A percentile compares a stretch with the other conserved stretches of the same genome.
phyloP scores from a whole-genome alignment of 2,113 vertebrate genomes.

The Electrona antarctica region DNA sequence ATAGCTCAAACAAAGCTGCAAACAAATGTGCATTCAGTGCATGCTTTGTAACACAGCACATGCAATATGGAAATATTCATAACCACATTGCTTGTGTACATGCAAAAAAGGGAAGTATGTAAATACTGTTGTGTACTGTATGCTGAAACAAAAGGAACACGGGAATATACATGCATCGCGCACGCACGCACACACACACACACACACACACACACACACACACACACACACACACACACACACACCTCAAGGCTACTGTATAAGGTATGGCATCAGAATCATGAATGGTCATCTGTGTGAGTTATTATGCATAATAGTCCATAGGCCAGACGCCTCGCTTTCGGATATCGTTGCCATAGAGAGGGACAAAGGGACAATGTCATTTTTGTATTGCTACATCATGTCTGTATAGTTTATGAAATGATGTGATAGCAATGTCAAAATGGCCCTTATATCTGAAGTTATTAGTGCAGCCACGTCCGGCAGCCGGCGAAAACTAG shows the following conservation, averaged over 20 bases:
- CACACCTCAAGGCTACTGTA: neutral
- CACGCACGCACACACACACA: neutral
- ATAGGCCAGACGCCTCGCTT: neutral
- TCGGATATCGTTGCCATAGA: no score
- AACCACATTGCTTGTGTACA: no score
- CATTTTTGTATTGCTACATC: no score
- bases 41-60: neutral
- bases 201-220: neutral
- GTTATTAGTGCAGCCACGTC: no score
- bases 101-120: no score
- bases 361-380: no score
- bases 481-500: no score
- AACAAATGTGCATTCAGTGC: neutral
- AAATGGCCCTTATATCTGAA: no score
- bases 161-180: constrained; percentile 4
- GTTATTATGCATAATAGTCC: neutral
- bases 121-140: no score
- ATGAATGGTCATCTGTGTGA: constrained; percentile 2
- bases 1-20: neutral
- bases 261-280: neutral
- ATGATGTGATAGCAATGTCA: neutral
- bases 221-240: neutral
- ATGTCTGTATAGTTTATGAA: neutral
- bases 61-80: neutral
- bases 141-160: neutral